phyloP scores from a whole-genome alignment of 2,888 invertebrate genomes.

The Vandiemenella viatica region DNA sequence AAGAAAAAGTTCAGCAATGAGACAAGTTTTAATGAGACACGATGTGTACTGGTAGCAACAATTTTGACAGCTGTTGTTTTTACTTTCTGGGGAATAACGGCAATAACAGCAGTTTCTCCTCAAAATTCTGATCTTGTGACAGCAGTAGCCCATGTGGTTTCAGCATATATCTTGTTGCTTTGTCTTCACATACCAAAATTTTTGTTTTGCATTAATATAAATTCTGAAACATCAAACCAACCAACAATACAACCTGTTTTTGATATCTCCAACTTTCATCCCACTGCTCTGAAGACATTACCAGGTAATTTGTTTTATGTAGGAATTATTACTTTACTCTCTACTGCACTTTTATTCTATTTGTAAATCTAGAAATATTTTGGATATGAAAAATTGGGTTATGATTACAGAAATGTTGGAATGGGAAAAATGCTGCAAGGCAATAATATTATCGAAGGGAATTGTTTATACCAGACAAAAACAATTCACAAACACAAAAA shows the following conservation, averaged over 20 bases:
- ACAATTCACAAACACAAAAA: no score
- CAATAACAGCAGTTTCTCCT: slow-evolving; percentile 8
- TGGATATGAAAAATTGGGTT: no score
- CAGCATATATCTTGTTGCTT: slow-evolving; percentile 11
- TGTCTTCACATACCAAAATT: slow-evolving; percentile 14
- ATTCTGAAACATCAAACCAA: slow-evolving; percentile 4
- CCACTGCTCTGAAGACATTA: slow-evolving; percentile 8
- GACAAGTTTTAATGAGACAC: slow-evolving; percentile 11
- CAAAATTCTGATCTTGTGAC: slow-evolving; percentile 10
- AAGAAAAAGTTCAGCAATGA: no score
- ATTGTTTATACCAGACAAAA: no score
- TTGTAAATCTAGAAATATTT: no score
- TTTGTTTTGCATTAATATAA: slow-evolving; percentile 6
- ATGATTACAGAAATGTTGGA: no score
- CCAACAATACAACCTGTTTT: slow-evolving; percentile 8
- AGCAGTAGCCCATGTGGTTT: slow-evolving; percentile 10
- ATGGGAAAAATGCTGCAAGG: no score
- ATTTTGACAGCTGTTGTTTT: slow-evolving; percentile 11
- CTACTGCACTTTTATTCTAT: no score
- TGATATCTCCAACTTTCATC: slow-evolving; percentile 12
- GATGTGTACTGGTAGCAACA: slow-evolving; percentile 12
- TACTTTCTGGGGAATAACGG: slow-evolving; percentile 13
- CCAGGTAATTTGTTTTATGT: slow-evolving; percentile 7
- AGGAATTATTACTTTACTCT: not conserved
- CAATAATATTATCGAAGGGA: no score